Evolutionary conservation across 2,113 vertebrate species (phyloP).

Genomic region (Merops nubicus): DNA sequence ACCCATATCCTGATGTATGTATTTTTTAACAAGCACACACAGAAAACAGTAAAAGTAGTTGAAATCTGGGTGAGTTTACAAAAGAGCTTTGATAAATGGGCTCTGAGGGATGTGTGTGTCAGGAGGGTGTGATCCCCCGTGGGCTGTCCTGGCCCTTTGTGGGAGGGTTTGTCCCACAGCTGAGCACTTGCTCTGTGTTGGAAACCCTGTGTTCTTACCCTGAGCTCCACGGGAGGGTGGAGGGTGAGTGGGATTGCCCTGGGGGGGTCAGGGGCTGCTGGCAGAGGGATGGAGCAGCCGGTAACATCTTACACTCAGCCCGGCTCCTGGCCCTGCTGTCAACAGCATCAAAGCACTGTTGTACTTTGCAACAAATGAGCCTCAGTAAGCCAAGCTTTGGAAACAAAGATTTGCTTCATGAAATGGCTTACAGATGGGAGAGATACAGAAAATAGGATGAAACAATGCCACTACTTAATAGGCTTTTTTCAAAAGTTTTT

Average conservation of each 20-base stretch:
- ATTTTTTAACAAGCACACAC: neutral
- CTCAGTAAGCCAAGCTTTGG: neutral
- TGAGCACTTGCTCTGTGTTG: neutral
- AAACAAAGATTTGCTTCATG: constrained; percentile 36
- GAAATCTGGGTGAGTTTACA: neutral
- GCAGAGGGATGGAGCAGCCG: neutral
- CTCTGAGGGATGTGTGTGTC: neutral
- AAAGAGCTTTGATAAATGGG: neutral
- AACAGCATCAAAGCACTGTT: neutral
- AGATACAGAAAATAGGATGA: neutral
- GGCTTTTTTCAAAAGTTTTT: neutral
- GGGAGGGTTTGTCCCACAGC: neutral
- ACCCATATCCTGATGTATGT: fast-evolving
- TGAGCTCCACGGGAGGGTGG: neutral
- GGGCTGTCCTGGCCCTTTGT: neutral
- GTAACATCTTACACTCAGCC: neutral
- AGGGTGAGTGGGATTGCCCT: neutral
- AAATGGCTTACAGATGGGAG: constrained; percentile 5
- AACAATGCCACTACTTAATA: neutral
- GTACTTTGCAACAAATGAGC: constrained; percentile 33
- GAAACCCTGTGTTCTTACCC: neutral
- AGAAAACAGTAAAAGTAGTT: neutral
- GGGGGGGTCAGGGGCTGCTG: neutral
- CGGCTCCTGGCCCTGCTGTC: neutral
- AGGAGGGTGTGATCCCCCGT: neutral